Evolutionary conservation across 2,888 invertebrate species (phyloP), one percentile per base, ranked within the genome.

Genomic region (Drosophila siamana): DNA sequence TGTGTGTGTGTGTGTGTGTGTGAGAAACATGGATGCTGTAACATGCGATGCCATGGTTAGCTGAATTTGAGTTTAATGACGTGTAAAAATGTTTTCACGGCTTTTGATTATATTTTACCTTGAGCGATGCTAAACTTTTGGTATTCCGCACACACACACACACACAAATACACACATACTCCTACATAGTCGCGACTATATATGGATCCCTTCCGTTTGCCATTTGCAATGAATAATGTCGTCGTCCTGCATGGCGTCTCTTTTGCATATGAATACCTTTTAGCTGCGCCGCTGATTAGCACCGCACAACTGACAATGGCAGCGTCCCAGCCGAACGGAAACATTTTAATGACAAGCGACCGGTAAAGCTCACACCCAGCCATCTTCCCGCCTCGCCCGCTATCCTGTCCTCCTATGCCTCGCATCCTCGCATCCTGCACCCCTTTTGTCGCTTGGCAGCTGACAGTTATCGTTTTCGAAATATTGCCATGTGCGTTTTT

Each of bases 11-110:
- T 47, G 22, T 59, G 46, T 52, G 54, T 54, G 60, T 50, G 16
- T 59, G 48, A 64, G 70, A 46, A 60, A 36, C 57, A 63, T 70
- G 74, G 57, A 52, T 79, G 70, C 83, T 74, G 74, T 83, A 72
- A 86, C 69, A 84, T 86, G 79, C 85, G 86, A 73, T 74, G 89
- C 72, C 67, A 86, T 75, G 89, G 86, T 88, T 86, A 74, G 89
- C 88, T 89, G 88, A 89, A 88, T 88, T 83, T 88, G 81, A 76
- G 89, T 86, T 86, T 88, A 86, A 86, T 86, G 86, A 89, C 89
- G 89, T 86, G 86, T 86, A 86, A 86, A 86, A 86, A 89, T 86
- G 88, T 88, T 86, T 86, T 86, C 86, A 86, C 89, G 86, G 86
- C 89, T 89, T 86, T 86, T 86, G 86, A 89, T 86, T 86, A 86